Base-by-base conservation (phyloP, 2,113 vertebrate species). In the Paracanthobrama guichenoti region DNA sequence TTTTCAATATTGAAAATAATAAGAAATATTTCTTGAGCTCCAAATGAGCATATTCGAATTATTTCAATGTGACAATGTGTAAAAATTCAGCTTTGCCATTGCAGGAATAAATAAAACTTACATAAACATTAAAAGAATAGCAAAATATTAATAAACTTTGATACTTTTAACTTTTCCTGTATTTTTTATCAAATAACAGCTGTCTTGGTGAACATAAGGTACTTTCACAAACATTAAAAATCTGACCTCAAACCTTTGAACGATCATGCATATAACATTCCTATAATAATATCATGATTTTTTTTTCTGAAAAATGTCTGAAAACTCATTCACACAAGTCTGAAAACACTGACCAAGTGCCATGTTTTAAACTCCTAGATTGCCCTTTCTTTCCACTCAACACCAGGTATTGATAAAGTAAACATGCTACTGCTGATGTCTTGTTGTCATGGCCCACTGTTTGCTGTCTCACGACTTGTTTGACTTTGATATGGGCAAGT, bases 381-480 rank as follows among this genome's bases (percentile, higher is more conserved):
- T 64, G 31, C 62, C 3, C 39, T 14, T 71, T 84, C 18, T 24
- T 39, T 59, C 4, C 14, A 4, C 5, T 73, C 31, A 42, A 55
- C 28, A 57, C 46, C 14, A 55, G 28, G n/a, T 79, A 86, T 79
- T 86, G 77, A 86, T 50, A 67, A 72, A 85, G 80, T 84, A 83
- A 86, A 85, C 73, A 85, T 39, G 55, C 57, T 82, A 86, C 72
- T 82, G 73, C 84, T 46, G 77, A 83, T 85, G 60, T 46, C 59
- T 59, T 48, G 57, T 71, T 74, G 62, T 62, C 26, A 46, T 48
- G 64, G 31, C 12, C 11, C 72, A 18, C 46, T 85, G 73, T 88
- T 87, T 87, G 87, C 84, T 83, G 71, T 87, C 71, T 85, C 11
- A 62, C 0, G 5, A 50, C 86, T 82, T 85, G 82, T 86, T 88